These are phyloP conservation scores for Sebastes vulpes DNA, from an alignment of 2,797 vertebrate species.

Conservation along the genomic window DNA sequence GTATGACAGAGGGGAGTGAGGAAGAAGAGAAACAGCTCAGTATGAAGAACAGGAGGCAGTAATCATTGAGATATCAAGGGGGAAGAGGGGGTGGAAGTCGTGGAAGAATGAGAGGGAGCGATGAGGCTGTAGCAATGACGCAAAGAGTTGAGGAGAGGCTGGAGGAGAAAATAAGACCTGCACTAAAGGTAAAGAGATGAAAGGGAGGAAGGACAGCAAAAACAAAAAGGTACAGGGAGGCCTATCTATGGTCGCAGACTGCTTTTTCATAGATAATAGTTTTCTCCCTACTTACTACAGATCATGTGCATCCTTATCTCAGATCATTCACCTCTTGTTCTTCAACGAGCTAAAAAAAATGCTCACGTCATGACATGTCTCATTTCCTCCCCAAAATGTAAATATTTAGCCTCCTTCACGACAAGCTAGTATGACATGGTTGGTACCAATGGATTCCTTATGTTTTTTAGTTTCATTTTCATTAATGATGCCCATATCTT, in stretches of 20 bases:
- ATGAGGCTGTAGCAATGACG: neutral
- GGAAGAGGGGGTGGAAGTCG: neutral
- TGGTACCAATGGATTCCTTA: too few relatives aligned
- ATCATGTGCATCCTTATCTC: neutral
- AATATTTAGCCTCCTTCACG: too few relatives aligned
- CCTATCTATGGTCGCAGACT: neutral
- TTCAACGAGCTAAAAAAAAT: neutral
- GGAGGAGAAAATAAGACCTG: neutral
- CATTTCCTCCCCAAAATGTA: too few relatives aligned
- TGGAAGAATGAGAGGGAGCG: neutral
- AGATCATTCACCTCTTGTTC: neutral
- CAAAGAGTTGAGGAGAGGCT: neutral
- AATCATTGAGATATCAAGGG: neutral
- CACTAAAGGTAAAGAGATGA: neutral
- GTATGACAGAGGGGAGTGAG: neutral
- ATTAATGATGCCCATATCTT: too few relatives aligned
- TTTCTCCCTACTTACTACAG: neutral
- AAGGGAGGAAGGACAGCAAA: neutral
- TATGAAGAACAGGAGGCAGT: neutral
- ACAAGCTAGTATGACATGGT: too few relatives aligned
- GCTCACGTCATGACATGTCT: too few relatives aligned
- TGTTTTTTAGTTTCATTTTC: too few relatives aligned
- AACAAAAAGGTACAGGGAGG: neutral
- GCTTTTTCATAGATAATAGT: neutral
- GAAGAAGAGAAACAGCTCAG: neutral